These are phyloP conservation scores for Anthrax anthrax DNA, from an alignment of 2,888 invertebrate genomes.

Conservation along the genomic window DNA sequence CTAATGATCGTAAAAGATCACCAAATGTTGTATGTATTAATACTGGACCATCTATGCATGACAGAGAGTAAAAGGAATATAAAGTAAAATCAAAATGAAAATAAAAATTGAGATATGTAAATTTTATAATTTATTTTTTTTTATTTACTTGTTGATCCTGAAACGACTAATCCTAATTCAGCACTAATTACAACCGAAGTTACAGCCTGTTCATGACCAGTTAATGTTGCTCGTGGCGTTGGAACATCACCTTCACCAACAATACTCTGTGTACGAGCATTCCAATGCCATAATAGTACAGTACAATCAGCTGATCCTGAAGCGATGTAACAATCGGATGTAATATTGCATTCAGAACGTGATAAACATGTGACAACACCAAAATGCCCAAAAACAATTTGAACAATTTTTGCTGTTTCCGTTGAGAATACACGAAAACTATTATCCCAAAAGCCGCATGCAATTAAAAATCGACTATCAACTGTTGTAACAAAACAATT, in stretches of 20 bases:
- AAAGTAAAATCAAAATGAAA: neutral
- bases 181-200: slow-evolving; percentile 93
- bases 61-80: slow-evolving; percentile 1
- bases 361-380: slow-evolving; percentile 97
- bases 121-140: too few species aligned
- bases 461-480: slow-evolving; percentile 91
- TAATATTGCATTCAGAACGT: slow-evolving; percentile 94
- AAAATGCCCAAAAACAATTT: slow-evolving; percentile 97
- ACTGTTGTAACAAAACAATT: slow-evolving; percentile 97
- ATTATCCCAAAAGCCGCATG: slow-evolving; percentile 99
- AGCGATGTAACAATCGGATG: slow-evolving; percentile 97
- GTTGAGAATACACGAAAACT: slow-evolving; percentile 96
- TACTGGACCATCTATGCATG: slow-evolving; percentile 72
- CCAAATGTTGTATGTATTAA: slow-evolving; percentile 97
- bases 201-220: slow-evolving; percentile 94
- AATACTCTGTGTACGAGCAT: slow-evolving; percentile 87
- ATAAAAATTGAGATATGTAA: neutral
- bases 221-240: slow-evolving; percentile 90
- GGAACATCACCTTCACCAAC: slow-evolving; percentile 93
- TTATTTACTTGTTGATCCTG: slow-evolving; percentile 65
- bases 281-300: slow-evolving; percentile 98
- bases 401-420: slow-evolving; percentile 94
- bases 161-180: slow-evolving; percentile 92
- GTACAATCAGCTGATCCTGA: slow-evolving; percentile 98
- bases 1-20: slow-evolving; percentile 82